These are phyloP conservation scores for Stegana nigrithorax DNA, from an alignment of 2,888 invertebrate species.

Conservation along the genomic window DNA sequence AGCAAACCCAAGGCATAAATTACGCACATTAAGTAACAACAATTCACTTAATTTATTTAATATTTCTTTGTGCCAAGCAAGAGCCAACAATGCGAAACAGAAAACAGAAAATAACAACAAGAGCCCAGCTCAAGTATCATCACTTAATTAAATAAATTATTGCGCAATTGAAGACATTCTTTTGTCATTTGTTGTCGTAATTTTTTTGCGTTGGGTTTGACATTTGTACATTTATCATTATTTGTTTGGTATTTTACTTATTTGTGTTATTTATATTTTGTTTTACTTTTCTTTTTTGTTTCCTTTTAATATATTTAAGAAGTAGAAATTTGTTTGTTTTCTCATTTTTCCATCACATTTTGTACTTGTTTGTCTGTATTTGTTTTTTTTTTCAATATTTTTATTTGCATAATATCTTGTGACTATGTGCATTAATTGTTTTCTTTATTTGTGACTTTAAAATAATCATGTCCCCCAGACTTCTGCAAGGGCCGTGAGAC, in stretches of 20 bases:
- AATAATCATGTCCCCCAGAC: constrained; percentile 69
- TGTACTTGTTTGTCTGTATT: neutral
- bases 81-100: too few species aligned
- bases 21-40: too few species aligned
- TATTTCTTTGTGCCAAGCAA: too few species aligned
- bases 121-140: constrained; percentile 13
- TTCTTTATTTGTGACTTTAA: constrained; percentile 61
- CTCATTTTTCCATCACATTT: neutral
- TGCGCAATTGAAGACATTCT: constrained; percentile 50
- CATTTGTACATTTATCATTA: constrained; percentile 45
- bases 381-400: neutral
- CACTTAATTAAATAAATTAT: constrained; percentile 54
- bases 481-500: constrained; percentile 73
- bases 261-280: too few species aligned
- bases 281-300: too few species aligned
- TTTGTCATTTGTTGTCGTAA: constrained; percentile 10
- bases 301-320: too few species aligned
- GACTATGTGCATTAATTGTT: constrained; percentile 67
- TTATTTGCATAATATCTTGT: neutral
- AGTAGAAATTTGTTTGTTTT: neutral
- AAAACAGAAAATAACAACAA: constrained; percentile 25
- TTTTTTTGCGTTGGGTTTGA: constrained; percentile 26
- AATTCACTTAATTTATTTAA: neutral
- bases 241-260: constrained; percentile 17
- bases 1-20: constrained; percentile 37